phyloP scores from a whole-genome alignment of 2,888 invertebrate species.

The Oligia latruncula region DNA sequence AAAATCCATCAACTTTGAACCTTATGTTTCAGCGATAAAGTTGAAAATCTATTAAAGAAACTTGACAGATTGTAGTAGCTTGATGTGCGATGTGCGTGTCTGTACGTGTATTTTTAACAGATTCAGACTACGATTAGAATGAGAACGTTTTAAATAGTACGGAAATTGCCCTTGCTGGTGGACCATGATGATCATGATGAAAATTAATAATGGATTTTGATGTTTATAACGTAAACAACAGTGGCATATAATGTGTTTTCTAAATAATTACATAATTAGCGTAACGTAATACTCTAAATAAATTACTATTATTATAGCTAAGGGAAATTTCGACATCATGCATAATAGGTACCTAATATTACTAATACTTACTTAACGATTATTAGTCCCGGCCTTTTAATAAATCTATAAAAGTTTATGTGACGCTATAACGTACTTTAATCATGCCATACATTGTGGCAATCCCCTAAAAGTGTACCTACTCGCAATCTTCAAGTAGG shows the following conservation, averaged over 20 bases:
- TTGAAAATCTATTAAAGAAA: too few relatives aligned
- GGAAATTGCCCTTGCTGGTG: background rate
- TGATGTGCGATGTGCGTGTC: too few relatives aligned
- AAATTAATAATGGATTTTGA: background rate
- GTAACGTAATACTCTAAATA: background rate
- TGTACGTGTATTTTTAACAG: too few relatives aligned
- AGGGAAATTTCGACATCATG: conserved; percentile 35
- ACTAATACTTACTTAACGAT: conserved; percentile 23
- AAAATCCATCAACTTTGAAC: too few relatives aligned
- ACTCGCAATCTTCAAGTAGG: conserved; percentile 19
- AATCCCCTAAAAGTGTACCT: conserved; percentile 4
- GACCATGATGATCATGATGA: background rate
- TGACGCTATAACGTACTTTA: conserved; percentile 2
- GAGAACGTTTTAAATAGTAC: background rate
- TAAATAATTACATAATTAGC: background rate
- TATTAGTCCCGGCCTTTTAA: conserved; percentile 35
- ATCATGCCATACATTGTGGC: conserved; percentile 31
- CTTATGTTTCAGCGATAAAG: too few relatives aligned
- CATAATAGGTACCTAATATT: conserved; percentile 3
- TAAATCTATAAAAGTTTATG: conserved; percentile 23
- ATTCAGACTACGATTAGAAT: background rate
- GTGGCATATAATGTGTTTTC: background rate
- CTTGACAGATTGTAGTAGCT: too few relatives aligned
- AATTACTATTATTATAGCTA: conserved; percentile 19
- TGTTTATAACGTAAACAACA: background rate